Percentiles rank a stretch among this genome's conserved stretches.
phyloP scores from a whole-genome alignment of 2,888 invertebrate species.

The Drosophila pullipes region DNA sequence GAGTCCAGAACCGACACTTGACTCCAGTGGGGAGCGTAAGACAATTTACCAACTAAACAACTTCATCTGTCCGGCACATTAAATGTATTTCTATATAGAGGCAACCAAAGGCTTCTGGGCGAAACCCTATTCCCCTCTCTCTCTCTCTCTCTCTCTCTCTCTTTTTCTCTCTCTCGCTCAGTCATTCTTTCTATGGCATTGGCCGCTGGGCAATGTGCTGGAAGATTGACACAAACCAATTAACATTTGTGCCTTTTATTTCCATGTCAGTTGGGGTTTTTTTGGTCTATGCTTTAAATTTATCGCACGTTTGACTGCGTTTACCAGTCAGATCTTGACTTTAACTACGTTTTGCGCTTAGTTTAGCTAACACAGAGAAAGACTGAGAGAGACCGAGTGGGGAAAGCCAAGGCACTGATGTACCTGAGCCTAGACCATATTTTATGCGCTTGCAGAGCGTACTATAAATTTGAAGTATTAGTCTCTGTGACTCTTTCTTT shows the following conservation, averaged over 20 bases:
- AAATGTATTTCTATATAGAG: slow-evolving; percentile 66
- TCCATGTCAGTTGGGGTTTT: slow-evolving; percentile 62
- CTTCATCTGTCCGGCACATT: slow-evolving; percentile 73
- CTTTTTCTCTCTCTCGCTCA: background rate
- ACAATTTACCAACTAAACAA: slow-evolving; percentile 80
- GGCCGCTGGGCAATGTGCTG: slow-evolving; percentile 57
- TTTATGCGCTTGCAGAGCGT: slow-evolving; percentile 12
- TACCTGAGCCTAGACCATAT: slow-evolving; percentile 35
- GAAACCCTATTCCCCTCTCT: slow-evolving; percentile 8
- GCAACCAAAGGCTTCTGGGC: slow-evolving; percentile 43
- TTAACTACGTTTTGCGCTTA: slow-evolving; percentile 82
- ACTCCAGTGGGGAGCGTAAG: slow-evolving; percentile 46
- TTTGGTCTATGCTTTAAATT: slow-evolving; percentile 75
- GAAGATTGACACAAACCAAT: slow-evolving; percentile 84
- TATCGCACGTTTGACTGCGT: slow-evolving; percentile 83
- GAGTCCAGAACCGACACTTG: slow-evolving; percentile 22
- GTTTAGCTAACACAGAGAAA: slow-evolving; percentile 33
- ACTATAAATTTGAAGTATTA: background rate
- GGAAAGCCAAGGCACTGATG: background rate
- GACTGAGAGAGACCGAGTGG: slow-evolving; percentile 2
- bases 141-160: background rate
- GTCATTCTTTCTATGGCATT: slow-evolving; percentile 28
- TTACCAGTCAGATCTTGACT: slow-evolving; percentile 82
- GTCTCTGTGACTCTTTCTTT: too few species aligned
- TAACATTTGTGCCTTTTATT: slow-evolving; percentile 83